A percentile compares a stretch with the other conserved stretches of the same genome.
These are phyloP conservation scores for Zelostemma sp. DNA, from an alignment of 1,140 invertebrate genomes.

Conservation along the genomic window DNA sequence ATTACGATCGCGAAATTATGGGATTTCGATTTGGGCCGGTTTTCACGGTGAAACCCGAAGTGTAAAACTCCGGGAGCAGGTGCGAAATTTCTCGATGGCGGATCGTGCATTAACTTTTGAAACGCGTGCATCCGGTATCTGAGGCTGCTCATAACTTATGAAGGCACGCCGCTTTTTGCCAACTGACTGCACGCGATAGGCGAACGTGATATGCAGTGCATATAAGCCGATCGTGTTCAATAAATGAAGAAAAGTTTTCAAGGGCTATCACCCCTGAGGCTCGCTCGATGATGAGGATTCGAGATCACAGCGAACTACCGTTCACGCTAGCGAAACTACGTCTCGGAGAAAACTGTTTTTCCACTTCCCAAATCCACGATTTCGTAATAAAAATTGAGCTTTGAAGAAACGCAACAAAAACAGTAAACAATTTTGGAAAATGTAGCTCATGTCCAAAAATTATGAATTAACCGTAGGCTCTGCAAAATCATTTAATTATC, in stretches of 20 bases:
- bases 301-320: conserved; percentile 45
- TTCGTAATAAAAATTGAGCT: neutral
- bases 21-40: conserved; percentile 48
- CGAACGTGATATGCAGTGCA: conserved; percentile 45
- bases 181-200: conserved; percentile 48
- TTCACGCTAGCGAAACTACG: conserved; percentile 22
- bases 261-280: conserved; percentile 40
- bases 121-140: conserved; percentile 52
- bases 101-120: conserved; percentile 54
- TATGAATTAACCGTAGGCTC: too few relatives aligned
- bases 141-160: conserved; percentile 50
- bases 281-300: neutral
- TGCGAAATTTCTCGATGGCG: conserved; percentile 52
- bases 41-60: conserved; percentile 47
- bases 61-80: conserved; percentile 52
- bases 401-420: neutral
- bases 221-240: conserved; percentile 49
- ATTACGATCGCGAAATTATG: too few relatives aligned
- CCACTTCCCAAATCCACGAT: neutral
- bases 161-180: conserved; percentile 48
- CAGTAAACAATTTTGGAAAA: too few relatives aligned
- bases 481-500: too few relatives aligned
- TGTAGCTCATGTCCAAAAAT: too few relatives aligned
- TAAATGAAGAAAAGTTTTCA: conserved; percentile 45
- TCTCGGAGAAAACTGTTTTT: conserved; percentile 25